Evolutionary conservation across 2,888 invertebrate genomes (phyloP).

Genomic region (Atethmia centrago): DNA sequence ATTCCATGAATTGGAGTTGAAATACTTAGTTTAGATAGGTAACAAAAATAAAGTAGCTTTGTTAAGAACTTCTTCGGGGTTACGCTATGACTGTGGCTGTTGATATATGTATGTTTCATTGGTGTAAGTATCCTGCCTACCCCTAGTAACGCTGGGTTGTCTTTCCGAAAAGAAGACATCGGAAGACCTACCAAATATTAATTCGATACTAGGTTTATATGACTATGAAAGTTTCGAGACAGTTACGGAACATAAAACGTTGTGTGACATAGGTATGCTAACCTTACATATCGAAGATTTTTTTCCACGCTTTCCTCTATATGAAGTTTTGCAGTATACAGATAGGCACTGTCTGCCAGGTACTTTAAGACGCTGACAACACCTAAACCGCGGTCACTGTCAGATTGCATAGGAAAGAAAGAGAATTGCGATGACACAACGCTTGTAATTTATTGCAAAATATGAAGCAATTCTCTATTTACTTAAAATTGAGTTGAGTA

Average conservation of each 20-base stretch:
- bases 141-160: too few relatives aligned
- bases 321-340: not conserved
- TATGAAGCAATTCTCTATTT: too few relatives aligned
- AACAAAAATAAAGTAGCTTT: not conserved
- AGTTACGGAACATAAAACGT: not conserved
- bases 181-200: not conserved
- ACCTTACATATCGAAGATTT: not conserved
- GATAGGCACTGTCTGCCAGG: not conserved
- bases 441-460: too few relatives aligned
- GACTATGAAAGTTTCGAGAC: not conserved
- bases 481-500: too few relatives aligned
- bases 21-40: not conserved
- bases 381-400: too few relatives aligned
- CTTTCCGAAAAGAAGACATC: conserved; percentile 5
- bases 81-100: not conserved
- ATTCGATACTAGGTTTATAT: not conserved
- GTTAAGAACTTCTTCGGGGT: not conserved
- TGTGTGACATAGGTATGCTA: not conserved
- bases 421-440: too few relatives aligned
- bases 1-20: not conserved
- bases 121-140: not conserved
- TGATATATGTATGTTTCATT: not conserved
- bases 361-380: too few relatives aligned
- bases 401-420: too few relatives aligned
- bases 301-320: not conserved